phyloP scores from a whole-genome alignment of 2,113 vertebrate genomes.

The Microtus oregoni region DNA sequence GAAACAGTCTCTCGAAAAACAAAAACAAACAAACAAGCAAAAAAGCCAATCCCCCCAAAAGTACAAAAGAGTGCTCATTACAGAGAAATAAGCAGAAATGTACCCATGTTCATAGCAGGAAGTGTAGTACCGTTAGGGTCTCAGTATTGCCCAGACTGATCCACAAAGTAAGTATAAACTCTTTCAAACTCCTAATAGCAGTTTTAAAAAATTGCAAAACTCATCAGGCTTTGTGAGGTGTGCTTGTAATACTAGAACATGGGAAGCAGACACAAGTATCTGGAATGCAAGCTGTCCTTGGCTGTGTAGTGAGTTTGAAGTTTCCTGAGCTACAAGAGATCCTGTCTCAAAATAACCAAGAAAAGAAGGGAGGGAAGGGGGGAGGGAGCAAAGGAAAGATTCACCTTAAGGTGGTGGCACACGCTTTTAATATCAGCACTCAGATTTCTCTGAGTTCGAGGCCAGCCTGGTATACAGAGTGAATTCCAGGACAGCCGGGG shows the following conservation, averaged over 20 bases:
- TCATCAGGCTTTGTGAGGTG: background rate
- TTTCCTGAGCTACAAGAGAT: background rate
- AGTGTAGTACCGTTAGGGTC: background rate
- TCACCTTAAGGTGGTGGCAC: background rate
- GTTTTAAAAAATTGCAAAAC: background rate
- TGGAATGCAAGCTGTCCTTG: background rate
- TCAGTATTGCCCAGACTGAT: background rate
- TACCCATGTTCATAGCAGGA: background rate
- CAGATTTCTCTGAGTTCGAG: background rate
- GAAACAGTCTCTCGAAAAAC: too few relatives aligned
- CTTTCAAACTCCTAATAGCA: background rate
- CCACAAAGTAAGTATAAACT: background rate
- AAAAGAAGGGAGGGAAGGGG: background rate
- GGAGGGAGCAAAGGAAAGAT: background rate
- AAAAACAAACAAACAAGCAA: too few relatives aligned
- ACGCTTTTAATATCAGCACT: background rate
- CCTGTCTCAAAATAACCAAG: background rate
- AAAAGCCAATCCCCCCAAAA: background rate
- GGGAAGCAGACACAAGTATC: background rate
- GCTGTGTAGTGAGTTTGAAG: background rate
- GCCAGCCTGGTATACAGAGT: background rate
- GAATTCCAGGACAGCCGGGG: background rate
- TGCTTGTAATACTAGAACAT: background rate
- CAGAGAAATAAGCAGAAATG: background rate
- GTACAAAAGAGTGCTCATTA: background rate